These are phyloP conservation scores for Zapornia atra DNA, from an alignment of 2,113 vertebrate species.

Conservation along the genomic window DNA sequence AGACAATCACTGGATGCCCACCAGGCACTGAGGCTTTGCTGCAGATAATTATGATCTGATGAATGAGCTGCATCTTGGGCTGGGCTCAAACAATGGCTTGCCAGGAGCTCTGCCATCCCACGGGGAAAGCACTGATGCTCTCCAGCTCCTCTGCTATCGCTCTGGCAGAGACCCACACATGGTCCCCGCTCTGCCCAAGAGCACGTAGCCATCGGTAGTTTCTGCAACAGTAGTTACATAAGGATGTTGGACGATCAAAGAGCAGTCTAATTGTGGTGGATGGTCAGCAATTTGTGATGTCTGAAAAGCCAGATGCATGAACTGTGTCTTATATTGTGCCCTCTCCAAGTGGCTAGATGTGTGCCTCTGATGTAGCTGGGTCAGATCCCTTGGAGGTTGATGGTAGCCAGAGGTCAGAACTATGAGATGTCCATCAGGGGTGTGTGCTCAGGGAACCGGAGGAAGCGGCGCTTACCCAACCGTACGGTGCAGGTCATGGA, in stretches of 20 bases:
- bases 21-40: constrained; percentile 13
- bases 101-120: constrained; percentile 12
- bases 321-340: background rate
- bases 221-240: background rate
- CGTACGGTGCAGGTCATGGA: fast-evolving
- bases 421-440: fast-evolving
- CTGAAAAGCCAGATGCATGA: background rate
- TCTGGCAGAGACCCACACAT: background rate
- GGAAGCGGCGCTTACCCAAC: background rate
- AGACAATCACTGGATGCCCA: constrained; percentile 59
- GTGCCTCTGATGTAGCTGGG: background rate
- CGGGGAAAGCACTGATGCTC: background rate
- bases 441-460: background rate
- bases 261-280: background rate
- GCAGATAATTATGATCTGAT: constrained; percentile 37
- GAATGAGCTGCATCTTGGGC: background rate
- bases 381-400: background rate
- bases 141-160: background rate
- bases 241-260: background rate
- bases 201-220: background rate
- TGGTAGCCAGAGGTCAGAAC: background rate
- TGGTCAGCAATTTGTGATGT: background rate
- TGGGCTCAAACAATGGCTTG: constrained; percentile 21
- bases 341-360: background rate
- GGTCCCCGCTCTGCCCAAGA: background rate